These are phyloP conservation scores for Heteronetta atricapilla DNA, from an alignment of 2,113 vertebrate species.

Conservation along the genomic window DNA sequence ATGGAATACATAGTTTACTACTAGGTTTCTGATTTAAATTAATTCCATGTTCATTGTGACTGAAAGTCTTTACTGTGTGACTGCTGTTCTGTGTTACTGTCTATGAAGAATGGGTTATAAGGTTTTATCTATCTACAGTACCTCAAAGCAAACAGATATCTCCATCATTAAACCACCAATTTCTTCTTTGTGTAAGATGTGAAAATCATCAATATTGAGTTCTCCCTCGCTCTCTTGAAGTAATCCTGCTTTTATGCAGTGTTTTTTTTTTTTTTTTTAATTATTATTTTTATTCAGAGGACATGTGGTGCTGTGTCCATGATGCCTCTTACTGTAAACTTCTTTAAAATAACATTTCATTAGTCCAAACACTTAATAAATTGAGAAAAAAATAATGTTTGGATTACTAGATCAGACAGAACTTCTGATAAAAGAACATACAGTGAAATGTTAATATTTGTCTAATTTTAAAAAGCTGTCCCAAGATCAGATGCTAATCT, in stretches of 20 bases:
- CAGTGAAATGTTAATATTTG: rapidly evolving
- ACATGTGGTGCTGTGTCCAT: neutral
- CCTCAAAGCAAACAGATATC: neutral
- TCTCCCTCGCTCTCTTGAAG: neutral
- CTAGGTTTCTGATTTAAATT: conserved; percentile 3
- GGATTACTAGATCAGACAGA: neutral
- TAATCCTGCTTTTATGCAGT: neutral
- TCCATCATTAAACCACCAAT: neutral
- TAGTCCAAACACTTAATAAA: neutral
- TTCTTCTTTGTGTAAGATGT: neutral
- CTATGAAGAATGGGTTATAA: neutral
- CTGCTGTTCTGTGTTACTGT: neutral
- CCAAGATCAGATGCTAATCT: neutral
- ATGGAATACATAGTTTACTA: neutral
- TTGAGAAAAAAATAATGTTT: neutral
- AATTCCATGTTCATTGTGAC: neutral
- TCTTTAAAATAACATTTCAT: neutral
- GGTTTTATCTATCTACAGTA: neutral
- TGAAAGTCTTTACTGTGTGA: neutral
- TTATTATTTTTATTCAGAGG: neutral
- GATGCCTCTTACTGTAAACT: neutral
- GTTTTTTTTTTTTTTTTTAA: too few relatives aligned
- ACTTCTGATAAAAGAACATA: neutral
- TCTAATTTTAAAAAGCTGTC: neutral
- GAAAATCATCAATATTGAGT: neutral